Conservation (phyloP, 2,888 invertebrate genomes). For the Nebria salina region DNA sequence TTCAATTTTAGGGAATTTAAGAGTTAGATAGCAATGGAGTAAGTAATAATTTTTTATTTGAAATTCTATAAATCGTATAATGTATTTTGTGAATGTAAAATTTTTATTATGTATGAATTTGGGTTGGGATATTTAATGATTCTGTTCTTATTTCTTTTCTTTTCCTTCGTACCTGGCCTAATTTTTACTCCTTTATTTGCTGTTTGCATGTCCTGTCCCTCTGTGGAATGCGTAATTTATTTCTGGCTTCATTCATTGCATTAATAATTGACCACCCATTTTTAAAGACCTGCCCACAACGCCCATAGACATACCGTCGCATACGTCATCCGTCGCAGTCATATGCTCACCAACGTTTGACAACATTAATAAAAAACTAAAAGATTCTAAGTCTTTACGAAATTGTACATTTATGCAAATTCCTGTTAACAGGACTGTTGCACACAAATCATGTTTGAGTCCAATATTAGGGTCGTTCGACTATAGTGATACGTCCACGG, state of each 20-base stretch:
- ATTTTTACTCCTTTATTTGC: conserved; percentile 43
- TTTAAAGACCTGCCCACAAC: conserved; percentile 5
- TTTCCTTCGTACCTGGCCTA: conserved; percentile 40
- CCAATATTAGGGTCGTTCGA: conserved; percentile 60
- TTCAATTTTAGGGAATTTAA: background rate
- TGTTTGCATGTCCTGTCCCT: conserved; percentile 41
- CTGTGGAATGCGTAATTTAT: conserved; percentile 13
- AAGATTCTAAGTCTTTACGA: conserved; percentile 25
- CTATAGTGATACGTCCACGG: conserved; percentile 48
- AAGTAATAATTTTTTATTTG: background rate
- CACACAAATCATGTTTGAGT: conserved; percentile 49
- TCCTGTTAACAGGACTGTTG: conserved; percentile 24
- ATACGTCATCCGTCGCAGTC: conserved; percentile 41
- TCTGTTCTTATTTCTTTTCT: conserved; percentile 47
- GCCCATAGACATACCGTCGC: conserved; percentile 33
- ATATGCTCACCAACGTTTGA: conserved; percentile 39
- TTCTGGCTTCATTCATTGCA: conserved; percentile 23
- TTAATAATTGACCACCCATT: conserved; percentile 12
- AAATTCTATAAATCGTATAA: background rate
- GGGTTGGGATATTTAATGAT: conserved; percentile 45
- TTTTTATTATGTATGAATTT: conserved; percentile 41
- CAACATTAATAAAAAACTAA: conserved; percentile 24
- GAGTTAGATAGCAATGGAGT: background rate
- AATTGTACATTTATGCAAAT: conserved; percentile 36
- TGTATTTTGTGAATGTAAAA: conserved; percentile 21